Percentiles rank a stretch among this genome's conserved stretches.
These are phyloP conservation scores for Scaptodrosophila latifasciaeformis DNA, from an alignment of 2,888 invertebrate species.

Conservation along the genomic window DNA sequence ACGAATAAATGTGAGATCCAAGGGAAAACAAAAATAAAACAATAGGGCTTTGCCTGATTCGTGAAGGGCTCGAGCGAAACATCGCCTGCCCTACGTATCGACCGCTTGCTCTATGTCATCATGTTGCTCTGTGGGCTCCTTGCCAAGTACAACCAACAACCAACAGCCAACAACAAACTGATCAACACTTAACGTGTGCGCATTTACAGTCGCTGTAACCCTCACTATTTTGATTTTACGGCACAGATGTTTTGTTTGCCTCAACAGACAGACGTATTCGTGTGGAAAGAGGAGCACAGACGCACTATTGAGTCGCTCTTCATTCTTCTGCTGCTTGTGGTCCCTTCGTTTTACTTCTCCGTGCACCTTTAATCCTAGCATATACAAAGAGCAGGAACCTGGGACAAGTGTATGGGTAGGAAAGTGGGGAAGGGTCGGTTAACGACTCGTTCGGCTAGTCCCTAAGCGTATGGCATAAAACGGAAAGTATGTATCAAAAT, in stretches of 20 bases:
- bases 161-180: constrained; percentile 27
- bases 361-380: constrained; percentile 68
- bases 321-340: constrained; percentile 16
- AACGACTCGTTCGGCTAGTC: constrained; percentile 14
- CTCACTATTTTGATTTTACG: constrained; percentile 62
- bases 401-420: constrained; percentile 49
- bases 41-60: not conserved
- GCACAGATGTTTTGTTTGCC: constrained; percentile 65
- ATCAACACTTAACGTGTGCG: constrained; percentile 43
- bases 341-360: constrained; percentile 44
- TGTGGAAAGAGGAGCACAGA: not conserved
- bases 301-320: constrained; percentile 27
- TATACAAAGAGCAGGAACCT: constrained; percentile 49
- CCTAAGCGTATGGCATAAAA: constrained; percentile 42
- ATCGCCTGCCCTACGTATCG: too few relatives aligned
- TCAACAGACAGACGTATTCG: constrained; percentile 24
- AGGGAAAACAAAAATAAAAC: constrained; percentile 1
- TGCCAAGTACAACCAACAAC: not conserved
- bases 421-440: constrained; percentile 9
- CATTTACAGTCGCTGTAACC: constrained; percentile 34
- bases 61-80: not conserved
- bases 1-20: too few relatives aligned
- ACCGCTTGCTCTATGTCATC: too few relatives aligned
- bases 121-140: too few relatives aligned
- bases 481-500: constrained; percentile 66